Percentiles rank a stretch among this genome's conserved stretches.
Conservation (phyloP, 2,113 vertebrate genomes). For the Macroglossus sobrinus region DNA sequence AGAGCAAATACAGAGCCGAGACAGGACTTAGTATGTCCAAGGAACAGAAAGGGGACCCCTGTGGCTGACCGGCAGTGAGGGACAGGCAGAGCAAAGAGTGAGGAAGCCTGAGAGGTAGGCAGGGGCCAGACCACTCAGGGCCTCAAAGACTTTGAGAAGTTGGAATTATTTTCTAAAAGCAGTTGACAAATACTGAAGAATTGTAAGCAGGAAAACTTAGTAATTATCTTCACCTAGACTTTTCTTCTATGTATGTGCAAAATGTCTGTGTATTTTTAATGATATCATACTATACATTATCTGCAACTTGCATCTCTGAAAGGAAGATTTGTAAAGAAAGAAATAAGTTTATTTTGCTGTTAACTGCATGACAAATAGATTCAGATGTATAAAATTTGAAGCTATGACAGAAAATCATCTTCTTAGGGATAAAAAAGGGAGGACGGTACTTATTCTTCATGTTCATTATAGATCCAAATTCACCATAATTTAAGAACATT, state of each 20-base stretch:
- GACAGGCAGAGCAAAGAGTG: background rate
- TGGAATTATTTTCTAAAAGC: background rate
- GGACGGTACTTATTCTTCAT: background rate
- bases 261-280: background rate
- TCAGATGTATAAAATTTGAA: constrained; percentile 3
- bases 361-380: background rate
- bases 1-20: background rate
- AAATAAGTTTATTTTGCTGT: constrained; percentile 27
- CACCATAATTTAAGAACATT: constrained; percentile 35
- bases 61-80: background rate
- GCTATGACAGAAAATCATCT: background rate
- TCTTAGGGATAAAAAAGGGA: constrained; percentile 10
- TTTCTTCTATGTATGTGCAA: background rate
- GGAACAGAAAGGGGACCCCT: background rate
- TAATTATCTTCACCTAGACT: background rate
- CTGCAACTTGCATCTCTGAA: background rate
- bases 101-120: background rate
- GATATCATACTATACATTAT: background rate
- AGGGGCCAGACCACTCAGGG: background rate
- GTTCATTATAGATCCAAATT: background rate
- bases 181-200: background rate
- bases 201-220: background rate
- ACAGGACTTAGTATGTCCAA: background rate
- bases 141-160: background rate
- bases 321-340: constrained; percentile 2